Base-by-base conservation (phyloP, 2,888 invertebrate genomes). In the Agrochola litura region DNA sequence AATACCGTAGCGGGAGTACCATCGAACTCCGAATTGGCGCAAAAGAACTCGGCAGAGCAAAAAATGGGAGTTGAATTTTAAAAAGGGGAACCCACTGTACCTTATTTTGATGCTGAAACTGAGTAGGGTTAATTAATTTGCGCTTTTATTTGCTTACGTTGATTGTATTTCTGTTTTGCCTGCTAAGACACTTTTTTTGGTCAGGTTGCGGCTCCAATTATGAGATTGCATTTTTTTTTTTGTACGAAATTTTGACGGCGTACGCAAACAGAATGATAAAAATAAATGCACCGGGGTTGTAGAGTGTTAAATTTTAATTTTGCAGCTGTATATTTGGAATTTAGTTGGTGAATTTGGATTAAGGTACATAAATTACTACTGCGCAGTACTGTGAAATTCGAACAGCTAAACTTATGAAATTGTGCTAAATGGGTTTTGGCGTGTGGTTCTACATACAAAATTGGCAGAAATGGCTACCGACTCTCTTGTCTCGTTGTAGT, bases 21-120 rank as follows among this genome's bases (percentile, higher is more conserved):
- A 90, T 93, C 92, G 93, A 93, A 93, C 92, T 91, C 90, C 88
- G 90, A 92, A 92, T 92, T 90, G 91, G 91, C 87, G 89, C 90
- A 90, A 88, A 88, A 90, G 89, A 90, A 84, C 86, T 81, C 84
- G 77, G 76, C 76, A 81, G 79, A 82, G 81, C 87, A 84, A 89
- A 88, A 91, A 90, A 88, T 88, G 87, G 85, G 79, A 83, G 82
- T 86, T 84, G 90, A 89, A 90, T 89, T 91, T 91, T 89, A 89
- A 89, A 90, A 88, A 86, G 87, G 86, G 82, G 81, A 80, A 79
- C 82, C 84, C 82, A 76, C 82, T 83, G 86, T 86, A 90, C 88
- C 89, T 88, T 90, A 88, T 91, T 91, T 89, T 88, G 90, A 91
- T 90, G 87, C 89, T 87, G 89, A 85, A 89, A 87, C 85, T 85